phyloP scores from a whole-genome alignment of 2,797 vertebrate species.

The Myoxocephalus aenaeus region DNA sequence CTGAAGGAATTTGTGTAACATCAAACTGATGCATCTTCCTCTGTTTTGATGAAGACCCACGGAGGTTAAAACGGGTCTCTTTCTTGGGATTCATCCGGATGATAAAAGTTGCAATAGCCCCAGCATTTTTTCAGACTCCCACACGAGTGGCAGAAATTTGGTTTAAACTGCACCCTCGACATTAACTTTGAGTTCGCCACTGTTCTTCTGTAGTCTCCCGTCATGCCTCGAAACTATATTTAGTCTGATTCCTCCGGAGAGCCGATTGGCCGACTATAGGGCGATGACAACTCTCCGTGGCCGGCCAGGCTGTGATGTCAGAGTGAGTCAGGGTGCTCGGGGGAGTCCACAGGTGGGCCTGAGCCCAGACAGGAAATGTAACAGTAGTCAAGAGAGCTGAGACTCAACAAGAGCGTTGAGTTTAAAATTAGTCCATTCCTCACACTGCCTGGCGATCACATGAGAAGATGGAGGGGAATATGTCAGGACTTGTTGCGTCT shows the following conservation, averaged over 20 bases:
- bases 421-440: slow-evolving; percentile 61
- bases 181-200: slow-evolving; percentile 7
- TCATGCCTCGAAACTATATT: slow-evolving; percentile 65
- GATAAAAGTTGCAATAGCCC: background rate
- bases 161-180: slow-evolving; percentile 10
- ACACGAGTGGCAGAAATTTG: background rate
- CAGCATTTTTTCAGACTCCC: background rate
- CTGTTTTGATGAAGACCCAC: background rate
- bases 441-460: slow-evolving; percentile 17
- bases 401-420: slow-evolving; percentile 59
- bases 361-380: slow-evolving; percentile 73
- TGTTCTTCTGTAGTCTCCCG: slow-evolving; percentile 16
- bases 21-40: background rate
- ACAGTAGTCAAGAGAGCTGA: slow-evolving; percentile 43
- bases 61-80: background rate
- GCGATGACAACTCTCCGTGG: slow-evolving; percentile 60
- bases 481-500: slow-evolving; percentile 30
- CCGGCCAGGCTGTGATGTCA: slow-evolving; percentile 67
- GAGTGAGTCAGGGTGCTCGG: slow-evolving; percentile 66
- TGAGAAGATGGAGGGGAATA: slow-evolving; percentile 21
- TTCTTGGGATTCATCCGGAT: background rate
- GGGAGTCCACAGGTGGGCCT: slow-evolving; percentile 71
- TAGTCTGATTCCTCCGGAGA: slow-evolving; percentile 57
- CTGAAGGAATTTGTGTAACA: slow-evolving; percentile 6
- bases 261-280: slow-evolving; percentile 51